Conservation (phyloP, 2,888 invertebrate genomes). For the Troilus luridus region DNA sequence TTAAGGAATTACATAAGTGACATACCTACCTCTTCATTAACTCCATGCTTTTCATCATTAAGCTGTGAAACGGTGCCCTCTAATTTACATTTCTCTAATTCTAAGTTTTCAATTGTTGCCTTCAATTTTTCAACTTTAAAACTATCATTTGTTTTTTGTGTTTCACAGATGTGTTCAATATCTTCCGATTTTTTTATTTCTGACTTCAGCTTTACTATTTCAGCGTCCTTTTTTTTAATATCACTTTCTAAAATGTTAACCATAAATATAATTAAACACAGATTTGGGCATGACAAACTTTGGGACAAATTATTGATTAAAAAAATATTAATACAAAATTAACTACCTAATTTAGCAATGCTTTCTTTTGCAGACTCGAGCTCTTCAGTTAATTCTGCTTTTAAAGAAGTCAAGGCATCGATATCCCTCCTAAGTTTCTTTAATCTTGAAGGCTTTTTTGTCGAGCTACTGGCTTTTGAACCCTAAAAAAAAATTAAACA, state of each 20-base stretch:
- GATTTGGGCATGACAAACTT: neutral
- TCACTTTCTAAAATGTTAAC: slow-evolving; percentile 5
- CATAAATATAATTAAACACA: neutral
- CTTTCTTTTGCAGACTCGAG: slow-evolving; percentile 47
- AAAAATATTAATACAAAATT: neutral
- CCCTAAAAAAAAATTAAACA: neutral
- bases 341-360: slow-evolving; percentile 43
- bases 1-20: neutral
- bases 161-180: slow-evolving; percentile 37
- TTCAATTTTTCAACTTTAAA: slow-evolving; percentile 53
- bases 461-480: slow-evolving; percentile 19
- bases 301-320: neutral
- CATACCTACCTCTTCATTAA: slow-evolving; percentile 47
- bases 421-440: slow-evolving; percentile 43
- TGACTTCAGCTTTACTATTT: slow-evolving; percentile 21
- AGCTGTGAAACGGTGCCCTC: neutral
- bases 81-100: slow-evolving; percentile 35
- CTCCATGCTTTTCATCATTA: slow-evolving; percentile 16
- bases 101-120: slow-evolving; percentile 47
- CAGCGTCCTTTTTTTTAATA: slow-evolving; percentile 41
- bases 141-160: slow-evolving; percentile 3
- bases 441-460: slow-evolving; percentile 42
- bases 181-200: slow-evolving; percentile 42
- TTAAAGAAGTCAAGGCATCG: slow-evolving; percentile 27
- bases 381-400: slow-evolving; percentile 50